These are phyloP conservation scores for Lucifuga dentata DNA, from an alignment of 2,113 vertebrate species.

Conservation along the genomic window DNA sequence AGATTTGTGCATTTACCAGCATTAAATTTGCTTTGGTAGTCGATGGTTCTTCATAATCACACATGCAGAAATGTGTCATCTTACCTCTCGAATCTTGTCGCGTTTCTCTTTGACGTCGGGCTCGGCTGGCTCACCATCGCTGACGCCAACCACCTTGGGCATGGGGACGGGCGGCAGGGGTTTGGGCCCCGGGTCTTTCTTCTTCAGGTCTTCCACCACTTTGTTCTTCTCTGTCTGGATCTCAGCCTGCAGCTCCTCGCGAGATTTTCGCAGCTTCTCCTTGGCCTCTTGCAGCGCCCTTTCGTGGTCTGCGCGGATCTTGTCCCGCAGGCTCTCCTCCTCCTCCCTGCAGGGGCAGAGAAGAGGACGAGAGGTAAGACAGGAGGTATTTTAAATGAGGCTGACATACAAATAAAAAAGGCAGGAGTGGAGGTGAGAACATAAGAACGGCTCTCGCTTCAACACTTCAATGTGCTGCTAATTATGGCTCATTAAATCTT, in stretches of 20 bases:
- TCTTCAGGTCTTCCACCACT: slow-evolving; percentile 91
- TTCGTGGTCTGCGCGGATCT: slow-evolving; percentile 98
- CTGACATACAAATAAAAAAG: background rate
- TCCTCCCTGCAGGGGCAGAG: slow-evolving; percentile 87
- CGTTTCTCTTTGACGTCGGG: slow-evolving; percentile 90
- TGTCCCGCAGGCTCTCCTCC: slow-evolving; percentile 95
- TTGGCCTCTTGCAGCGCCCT: slow-evolving; percentile 97
- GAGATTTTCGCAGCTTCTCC: slow-evolving; percentile 96
- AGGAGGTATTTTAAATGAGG: background rate
- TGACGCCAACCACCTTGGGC: slow-evolving; percentile 92
- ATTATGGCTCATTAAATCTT: too few relatives aligned
- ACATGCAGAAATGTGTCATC: background rate
- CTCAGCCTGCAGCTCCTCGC: slow-evolving; percentile 93
- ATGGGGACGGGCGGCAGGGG: slow-evolving; percentile 91
- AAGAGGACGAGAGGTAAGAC: background rate
- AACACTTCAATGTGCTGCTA: too few relatives aligned
- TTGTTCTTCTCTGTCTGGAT: slow-evolving; percentile 98
- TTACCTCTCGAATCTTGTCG: slow-evolving; percentile 98
- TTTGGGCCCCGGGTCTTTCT: slow-evolving; percentile 85
- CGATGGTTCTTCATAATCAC: too few relatives aligned
- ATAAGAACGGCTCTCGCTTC: too few relatives aligned
- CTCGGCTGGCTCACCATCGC: slow-evolving; percentile 91
- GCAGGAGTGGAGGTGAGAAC: too few relatives aligned
- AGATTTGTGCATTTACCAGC: too few relatives aligned
- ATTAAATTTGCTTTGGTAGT: too few relatives aligned